A percentile compares a stretch with the other conserved stretches of the same genome.
Conservation (phyloP, 2,888 invertebrate genomes). For the Anoncus sp. region DNA sequence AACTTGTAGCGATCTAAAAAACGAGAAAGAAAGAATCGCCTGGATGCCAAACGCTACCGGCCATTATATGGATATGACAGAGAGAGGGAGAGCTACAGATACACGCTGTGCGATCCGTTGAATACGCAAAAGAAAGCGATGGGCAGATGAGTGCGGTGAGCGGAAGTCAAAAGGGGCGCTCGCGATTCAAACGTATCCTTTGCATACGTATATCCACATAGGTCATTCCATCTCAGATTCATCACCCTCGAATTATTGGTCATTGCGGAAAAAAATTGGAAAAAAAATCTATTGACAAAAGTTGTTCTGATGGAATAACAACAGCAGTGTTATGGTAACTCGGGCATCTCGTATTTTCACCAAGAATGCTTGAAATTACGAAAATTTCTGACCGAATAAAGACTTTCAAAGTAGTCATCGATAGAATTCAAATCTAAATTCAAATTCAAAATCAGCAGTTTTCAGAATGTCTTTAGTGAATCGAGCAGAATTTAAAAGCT, state of each 20-base stretch:
- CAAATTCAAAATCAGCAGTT: no score
- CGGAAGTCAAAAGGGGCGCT: conserved; percentile 60
- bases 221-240: conserved; percentile 11
- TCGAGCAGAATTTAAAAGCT: no score
- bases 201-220: conserved; percentile 15
- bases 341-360: no score
- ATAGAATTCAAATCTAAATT: no score
- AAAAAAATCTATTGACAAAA: background rate
- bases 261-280: background rate
- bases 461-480: no score
- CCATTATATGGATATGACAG: conserved; percentile 17
- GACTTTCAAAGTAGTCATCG: no score
- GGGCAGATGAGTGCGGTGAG: conserved; percentile 55
- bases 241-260: background rate
- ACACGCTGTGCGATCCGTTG: conserved; percentile 55
- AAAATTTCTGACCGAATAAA: no score
- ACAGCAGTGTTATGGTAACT: no score
- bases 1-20: conserved; percentile 24
- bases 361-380: no score
- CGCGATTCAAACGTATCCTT: conserved; percentile 58
- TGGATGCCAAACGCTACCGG: conserved; percentile 25
- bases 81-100: conserved; percentile 59
- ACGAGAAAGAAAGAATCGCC: conserved; percentile 12
- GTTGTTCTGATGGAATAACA: background rate
- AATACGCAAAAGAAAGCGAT: conserved; percentile 55